Evolutionary conservation across 2,888 invertebrate genomes (phyloP), one percentile per base, ranked within the genome.

Genomic region (Xestia ashworthii): DNA sequence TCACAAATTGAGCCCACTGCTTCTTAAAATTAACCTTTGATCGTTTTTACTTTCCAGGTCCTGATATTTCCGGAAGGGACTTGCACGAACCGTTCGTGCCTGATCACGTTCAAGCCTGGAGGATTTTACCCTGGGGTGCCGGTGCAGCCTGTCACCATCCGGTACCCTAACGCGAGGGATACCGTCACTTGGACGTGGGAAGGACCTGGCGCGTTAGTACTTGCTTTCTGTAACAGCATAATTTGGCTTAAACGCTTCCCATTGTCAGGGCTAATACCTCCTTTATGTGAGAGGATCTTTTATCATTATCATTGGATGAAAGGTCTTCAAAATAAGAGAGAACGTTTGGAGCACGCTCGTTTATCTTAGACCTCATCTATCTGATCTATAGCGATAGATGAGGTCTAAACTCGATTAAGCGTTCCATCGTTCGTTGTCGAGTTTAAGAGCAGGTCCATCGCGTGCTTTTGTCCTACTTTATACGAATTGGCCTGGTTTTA

Each of bases 61-160:
- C 97, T 99, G 80, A 99, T 99, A 90, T 99, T 99, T 95, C 99
- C 99, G 0, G 99, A 99, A 94, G 99, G 99, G 69, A 99, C 99
- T 0, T 99, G 99, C 94, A 99, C 99, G 50, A 99, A 99, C 96
- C 97, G 99, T 46, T 98, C 98, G 0, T 99, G 99, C 91, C 96
- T 99, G 88, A 98, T 99, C 88, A 98, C 98, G 58, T 99, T 99
- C 95, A 99, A 98, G 93, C 98, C 98, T 4, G 99, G 99, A 62
- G 99, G 99, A 19, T 99, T 99, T 95, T 98, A 98, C 95, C 99
- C 99, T 0, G 99, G 99, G 0, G 99, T 99, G 22, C 99, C 99
- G 0, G 98, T 99, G 3, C 99, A 99, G 93, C 99, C 99, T 0
- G 99, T 99, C 22, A 98, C 99, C 91, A 98, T 99, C 80, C 97